Evolutionary conservation across 2,888 invertebrate species (phyloP), one percentile per base, ranked within the genome.

Genomic region (Schizotus pectinicornis): DNA sequence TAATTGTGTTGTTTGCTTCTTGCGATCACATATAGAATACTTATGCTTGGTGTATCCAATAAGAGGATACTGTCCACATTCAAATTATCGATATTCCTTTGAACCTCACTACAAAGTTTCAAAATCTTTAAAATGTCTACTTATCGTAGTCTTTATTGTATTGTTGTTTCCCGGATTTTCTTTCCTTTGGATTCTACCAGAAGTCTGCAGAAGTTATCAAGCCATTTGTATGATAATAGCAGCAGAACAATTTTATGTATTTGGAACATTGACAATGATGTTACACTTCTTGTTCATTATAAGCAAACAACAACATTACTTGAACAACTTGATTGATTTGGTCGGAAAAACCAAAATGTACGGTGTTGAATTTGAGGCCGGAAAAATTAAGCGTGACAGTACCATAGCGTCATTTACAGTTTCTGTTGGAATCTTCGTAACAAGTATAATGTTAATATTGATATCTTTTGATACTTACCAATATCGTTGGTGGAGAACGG

Each of bases 41-140:
- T 33, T 11, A 9, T 9, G 12, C n/a, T 14, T n/a, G 7, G 7
- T 43, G n/a, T 43, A 30, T 43, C 43, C 43, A 11, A n/a, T 43
- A 14, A 14, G 31, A 31, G 14, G 14, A 7, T 43, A 43, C 12
- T 43, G 43, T 7, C 7, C 1, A 30, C 43, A 43, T 31, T 12
- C n/a, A 13, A 39, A 39, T 7, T 13, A 7, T 39, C 13, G 7
- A 7, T 39, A 14, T 39, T 39, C 39, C 1, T 22, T 7, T 14
- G 1, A 12, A 30, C 11, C 30, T 39, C 3, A 38, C 1, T 49
- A 39, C 37, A 49, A 39, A 49, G 31, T 39, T 39, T 39, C 38
- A 31, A 49, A 49, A 39, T 33, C 7, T 32, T 37, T 35, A 9
- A 35, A 11, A 36, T 47, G 0, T 35, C 7, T 47, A n/a, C 6